Conservation (phyloP, 2,797 vertebrate species). For the Rhodeus uyekii region DNA sequence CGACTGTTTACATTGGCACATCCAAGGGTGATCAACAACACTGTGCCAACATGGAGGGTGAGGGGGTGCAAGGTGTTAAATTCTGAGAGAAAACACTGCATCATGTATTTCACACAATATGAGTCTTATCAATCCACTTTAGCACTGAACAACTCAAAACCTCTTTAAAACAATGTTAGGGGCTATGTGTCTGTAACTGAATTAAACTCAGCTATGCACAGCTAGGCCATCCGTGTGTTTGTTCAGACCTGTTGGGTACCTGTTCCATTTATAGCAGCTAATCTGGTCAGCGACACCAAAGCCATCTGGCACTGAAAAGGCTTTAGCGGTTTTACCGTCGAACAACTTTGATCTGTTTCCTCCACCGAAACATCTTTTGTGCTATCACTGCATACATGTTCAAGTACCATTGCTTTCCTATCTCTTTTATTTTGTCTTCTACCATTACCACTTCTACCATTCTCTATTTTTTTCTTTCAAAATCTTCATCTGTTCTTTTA, state of each 20-base stretch:
- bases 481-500: not conserved
- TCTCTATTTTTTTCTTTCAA: not conserved
- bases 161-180: not conserved
- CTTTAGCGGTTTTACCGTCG: constrained; percentile 19
- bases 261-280: constrained; percentile 59
- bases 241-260: constrained; percentile 57
- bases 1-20: constrained; percentile 34
- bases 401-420: not conserved
- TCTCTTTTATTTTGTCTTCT: not conserved
- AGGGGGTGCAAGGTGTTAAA: constrained; percentile 39
- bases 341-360: constrained; percentile 20
- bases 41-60: not conserved
- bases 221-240: constrained; percentile 31
- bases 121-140: constrained; percentile 1
- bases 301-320: constrained; percentile 55
- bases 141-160: not conserved
- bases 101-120: constrained; percentile 18
- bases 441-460: no score
- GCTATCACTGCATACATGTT: not conserved
- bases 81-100: constrained; percentile 14
- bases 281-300: constrained; percentile 41
- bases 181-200: constrained; percentile 36
- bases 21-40: not conserved
- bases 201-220: constrained; percentile 30
- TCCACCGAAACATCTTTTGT: constrained; percentile 14